Base-by-base conservation (phyloP, 1,140 invertebrate genomes). In the Drosophila suzukii region DNA sequence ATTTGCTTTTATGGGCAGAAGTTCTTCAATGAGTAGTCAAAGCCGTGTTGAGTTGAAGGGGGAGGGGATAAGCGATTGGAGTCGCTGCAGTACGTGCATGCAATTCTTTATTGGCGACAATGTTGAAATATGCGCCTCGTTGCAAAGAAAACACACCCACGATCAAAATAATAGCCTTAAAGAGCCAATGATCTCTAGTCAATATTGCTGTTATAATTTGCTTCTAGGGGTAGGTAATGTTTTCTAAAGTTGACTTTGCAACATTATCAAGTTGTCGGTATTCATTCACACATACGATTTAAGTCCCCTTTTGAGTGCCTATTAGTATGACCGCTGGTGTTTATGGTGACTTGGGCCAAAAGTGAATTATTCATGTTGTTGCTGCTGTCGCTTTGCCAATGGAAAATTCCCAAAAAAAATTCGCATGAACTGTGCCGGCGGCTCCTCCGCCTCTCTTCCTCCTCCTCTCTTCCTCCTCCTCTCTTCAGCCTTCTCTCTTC, bases 331-430 rank as follows among this genome's bases (percentile, higher is more conserved):
- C 17, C 47, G 20, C 70, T 63, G 78, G 17, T 71, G 65, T 71
- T 27, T 13, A 20, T 41, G 36, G 43, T 41, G 70, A 57, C 75
- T 62, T 83, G 82, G 78, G 82, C 82, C 81, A 86, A 86, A 89
- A 88, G 83, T 88, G 83, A 88, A 88, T 88, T 89, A 88, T 88
- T 88, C 84, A 88, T 89, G 83, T 76, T 88, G 76, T 72, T 84
- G 68, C 55, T 75, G 74, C 49, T 70, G 80, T 71, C 46, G 60
- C 75, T 62, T 56, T 80, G 84, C 84, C 84, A 89, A 84, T 88
- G 83, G 83, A 88, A 88, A 88, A 88, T 88, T 88, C 79, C 83
- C 83, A 88, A 88, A 86, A 85, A 85, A 88, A 86, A 88, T 89
- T 89, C 83, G 83, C 80, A 88, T 89, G 83, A 88, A 88, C 76